phyloP scores from a whole-genome alignment of 2,113 vertebrate genomes.

The Podarcis cretensis region DNA sequence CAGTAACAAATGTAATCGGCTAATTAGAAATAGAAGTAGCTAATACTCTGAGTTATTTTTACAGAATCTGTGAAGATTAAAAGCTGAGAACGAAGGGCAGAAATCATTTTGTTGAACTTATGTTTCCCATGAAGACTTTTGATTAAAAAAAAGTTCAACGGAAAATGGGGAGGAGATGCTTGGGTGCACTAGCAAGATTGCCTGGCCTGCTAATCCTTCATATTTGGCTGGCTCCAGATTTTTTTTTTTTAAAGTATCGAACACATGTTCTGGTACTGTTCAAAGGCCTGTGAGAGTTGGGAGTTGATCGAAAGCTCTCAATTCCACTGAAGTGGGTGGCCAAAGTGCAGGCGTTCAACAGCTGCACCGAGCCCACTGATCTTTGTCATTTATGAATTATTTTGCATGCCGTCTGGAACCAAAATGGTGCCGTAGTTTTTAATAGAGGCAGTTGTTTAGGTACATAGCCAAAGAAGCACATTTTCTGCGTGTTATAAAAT shows the following conservation, averaged over 20 bases:
- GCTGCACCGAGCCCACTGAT: conserved; percentile 87
- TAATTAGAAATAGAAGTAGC: background rate
- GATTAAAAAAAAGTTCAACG: conserved; percentile 1
- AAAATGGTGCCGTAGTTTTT: conserved; percentile 65
- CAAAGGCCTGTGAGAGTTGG: conserved; percentile 63
- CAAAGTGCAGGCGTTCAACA: conserved; percentile 79
- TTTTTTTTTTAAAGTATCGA: conserved; percentile 65
- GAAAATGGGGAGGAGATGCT: background rate
- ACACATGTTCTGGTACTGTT: conserved; percentile 72
- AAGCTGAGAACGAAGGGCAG: background rate
- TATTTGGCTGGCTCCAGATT: conserved; percentile 54
- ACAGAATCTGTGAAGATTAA: background rate
- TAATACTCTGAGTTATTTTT: conserved; percentile 10
- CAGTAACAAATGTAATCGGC: background rate
- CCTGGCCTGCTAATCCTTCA: conserved; percentile 48
- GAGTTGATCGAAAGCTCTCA: conserved; percentile 73
- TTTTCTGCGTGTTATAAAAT: conserved; percentile 49
- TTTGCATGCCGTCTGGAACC: conserved; percentile 90
- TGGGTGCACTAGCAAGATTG: background rate
- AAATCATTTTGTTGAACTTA: background rate
- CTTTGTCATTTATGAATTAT: conserved; percentile 91
- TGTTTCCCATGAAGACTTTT: conserved; percentile 2
- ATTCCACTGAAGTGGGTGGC: conserved; percentile 76
- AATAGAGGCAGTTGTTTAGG: conserved; percentile 51
- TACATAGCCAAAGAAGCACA: conserved; percentile 24